Percentiles rank a stretch among this genome's conserved stretches.
Conservation (phyloP, 2,888 invertebrate genomes). For the Scelioninae gen. 1 region DNA sequence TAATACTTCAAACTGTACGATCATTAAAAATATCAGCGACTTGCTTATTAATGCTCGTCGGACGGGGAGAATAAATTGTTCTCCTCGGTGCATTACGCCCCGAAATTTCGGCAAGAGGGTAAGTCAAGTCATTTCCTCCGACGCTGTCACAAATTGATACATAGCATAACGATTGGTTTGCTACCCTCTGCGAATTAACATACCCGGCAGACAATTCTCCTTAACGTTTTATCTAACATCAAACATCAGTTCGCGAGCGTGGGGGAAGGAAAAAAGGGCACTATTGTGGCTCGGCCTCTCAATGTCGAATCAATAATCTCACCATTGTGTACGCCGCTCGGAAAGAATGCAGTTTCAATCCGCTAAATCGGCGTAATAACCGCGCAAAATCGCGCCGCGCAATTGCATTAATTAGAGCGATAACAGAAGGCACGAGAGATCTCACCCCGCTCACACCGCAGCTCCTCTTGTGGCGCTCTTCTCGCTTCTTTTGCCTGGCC, state of each 20-base stretch:
- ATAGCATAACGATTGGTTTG: slow-evolving; percentile 28
- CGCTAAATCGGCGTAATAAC: slow-evolving; percentile 11
- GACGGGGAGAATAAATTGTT: slow-evolving; percentile 18
- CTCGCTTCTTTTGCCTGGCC: neutral
- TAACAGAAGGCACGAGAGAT: neutral
- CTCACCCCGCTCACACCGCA: neutral
- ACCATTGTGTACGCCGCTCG: slow-evolving; percentile 1
- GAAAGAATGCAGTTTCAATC: slow-evolving; percentile 1
- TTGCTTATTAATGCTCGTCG: slow-evolving; percentile 6
- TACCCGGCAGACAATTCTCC: slow-evolving; percentile 20
- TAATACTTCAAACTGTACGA: neutral
- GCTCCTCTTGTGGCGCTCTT: too few species aligned
- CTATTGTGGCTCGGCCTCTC: slow-evolving; percentile 25
- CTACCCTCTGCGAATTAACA: slow-evolving; percentile 40
- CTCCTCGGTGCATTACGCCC: slow-evolving; percentile 2
- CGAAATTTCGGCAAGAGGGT: slow-evolving; percentile 13
- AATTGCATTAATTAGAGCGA: slow-evolving; percentile 9
- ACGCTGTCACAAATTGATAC: slow-evolving; percentile 46
- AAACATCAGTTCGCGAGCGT: slow-evolving; percentile 9
- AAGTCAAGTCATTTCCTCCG: slow-evolving; percentile 15
- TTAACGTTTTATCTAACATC: slow-evolving; percentile 17
- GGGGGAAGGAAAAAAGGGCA: slow-evolving; percentile 4
- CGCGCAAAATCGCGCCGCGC: neutral
- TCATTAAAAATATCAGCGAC: slow-evolving; percentile 14
- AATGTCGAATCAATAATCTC: slow-evolving; percentile 42